Base-by-base conservation (phyloP, 2,797 vertebrate species). In the Pteronotus mesoamericanus region DNA sequence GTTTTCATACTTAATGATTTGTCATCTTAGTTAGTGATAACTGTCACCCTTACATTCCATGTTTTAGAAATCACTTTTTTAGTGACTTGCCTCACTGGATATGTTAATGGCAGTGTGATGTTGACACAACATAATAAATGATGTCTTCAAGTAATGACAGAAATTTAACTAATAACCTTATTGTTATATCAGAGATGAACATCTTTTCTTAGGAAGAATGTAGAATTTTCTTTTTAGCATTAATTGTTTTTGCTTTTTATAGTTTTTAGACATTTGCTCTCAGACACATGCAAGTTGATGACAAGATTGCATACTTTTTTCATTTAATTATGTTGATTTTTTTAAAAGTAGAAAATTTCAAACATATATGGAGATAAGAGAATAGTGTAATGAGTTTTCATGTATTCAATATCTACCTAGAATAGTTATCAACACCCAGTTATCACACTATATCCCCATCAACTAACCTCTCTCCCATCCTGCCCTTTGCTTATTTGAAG, bases 1-100 rank as follows among this genome's bases (percentile, higher is more conserved):
- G n/a, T 72, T 89, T 95, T 96, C 61, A 72, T 86, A 44, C 10
- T 91, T 94, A 72, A 72, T 21, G 84, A 66, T 71, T 93, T 91
- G 66, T 93, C 42, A 59, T 74, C 64, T 72, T 82, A 87, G 39
- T 82, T 93, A 77, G 79, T 57, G n/a, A 64, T 88, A 90, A 53
- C 39, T 87, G 37, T 79, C 15, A 9, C 57, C 88, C 22, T 91
- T 93, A 51, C 26, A 55, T 88, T 88, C 77, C 22, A 24, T 72
- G 12, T 91, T 86, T 89, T 92, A 75, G 75, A 96, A 92, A 82
- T 78, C 6, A 19, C 34, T 85, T 84, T 95, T 59, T 93, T 55
- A 72, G 37, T 77, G 48, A 92, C 21, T 53, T 53, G 12, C 29
- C 44, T 88, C 24, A 42, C 37, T 66, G 22, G 24, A 21, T 34